Evolutionary conservation across 92 coral and sea anemone species (phyloP).

Genomic region (Pocillopora grandis): DNA sequence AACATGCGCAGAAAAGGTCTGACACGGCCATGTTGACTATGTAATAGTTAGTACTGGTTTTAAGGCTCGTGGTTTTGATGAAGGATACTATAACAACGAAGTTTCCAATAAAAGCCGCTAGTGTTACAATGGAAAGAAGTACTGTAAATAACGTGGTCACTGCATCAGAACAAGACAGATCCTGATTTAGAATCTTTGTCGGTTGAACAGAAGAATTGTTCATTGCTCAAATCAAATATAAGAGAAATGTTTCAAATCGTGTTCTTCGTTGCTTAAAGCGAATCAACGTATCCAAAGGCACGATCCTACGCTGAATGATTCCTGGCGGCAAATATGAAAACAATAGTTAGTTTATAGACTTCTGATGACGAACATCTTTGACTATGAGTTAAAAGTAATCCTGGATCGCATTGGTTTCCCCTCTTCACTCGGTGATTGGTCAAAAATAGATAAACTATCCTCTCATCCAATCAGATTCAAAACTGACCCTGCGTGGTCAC

Average conservation of each 20-base stretch:
- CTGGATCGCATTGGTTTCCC: too few relatives aligned
- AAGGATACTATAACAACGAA: constrained; percentile 12
- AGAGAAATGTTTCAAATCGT: background rate
- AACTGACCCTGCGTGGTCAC: too few relatives aligned
- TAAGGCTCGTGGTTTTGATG: constrained; percentile 2
- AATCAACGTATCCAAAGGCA: too few relatives aligned
- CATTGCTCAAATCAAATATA: background rate
- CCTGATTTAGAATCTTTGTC: background rate
- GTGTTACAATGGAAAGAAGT: constrained; percentile 5
- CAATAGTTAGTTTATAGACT: too few relatives aligned
- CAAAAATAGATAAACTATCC: too few relatives aligned
- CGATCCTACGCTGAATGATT: too few relatives aligned
- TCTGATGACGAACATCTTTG: too few relatives aligned
- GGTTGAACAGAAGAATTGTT: constrained; percentile 30
- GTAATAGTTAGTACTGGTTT: constrained; percentile 32
- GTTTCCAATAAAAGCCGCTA: constrained; percentile 26
- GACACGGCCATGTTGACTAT: constrained; percentile 40
- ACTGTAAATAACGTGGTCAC: constrained; percentile 14
- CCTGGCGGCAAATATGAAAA: too few relatives aligned
- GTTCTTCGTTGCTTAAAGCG: background rate
- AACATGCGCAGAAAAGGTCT: constrained; percentile 17
- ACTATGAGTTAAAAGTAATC: too few relatives aligned
- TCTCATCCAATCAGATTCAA: too few relatives aligned
- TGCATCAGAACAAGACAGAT: background rate
- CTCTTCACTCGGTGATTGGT: too few relatives aligned